Evolutionary conservation across 2,113 vertebrate species (phyloP).

Genomic region (Crotalus viridis): DNA sequence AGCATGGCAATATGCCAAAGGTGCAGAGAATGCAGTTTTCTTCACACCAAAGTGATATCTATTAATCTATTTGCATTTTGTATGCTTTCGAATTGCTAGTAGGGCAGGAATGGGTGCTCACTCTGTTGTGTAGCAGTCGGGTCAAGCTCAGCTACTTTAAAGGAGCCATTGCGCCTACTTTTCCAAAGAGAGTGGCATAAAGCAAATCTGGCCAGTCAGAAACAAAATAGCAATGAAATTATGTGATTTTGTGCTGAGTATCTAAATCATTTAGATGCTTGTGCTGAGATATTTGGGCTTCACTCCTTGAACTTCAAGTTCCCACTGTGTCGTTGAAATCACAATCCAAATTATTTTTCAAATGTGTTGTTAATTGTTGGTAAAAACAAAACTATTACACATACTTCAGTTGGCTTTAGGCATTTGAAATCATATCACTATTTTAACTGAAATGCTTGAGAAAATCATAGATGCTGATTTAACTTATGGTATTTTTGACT

Average conservation of each 20-base stretch:
- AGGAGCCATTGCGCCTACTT: not conserved
- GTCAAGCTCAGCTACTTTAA: not conserved
- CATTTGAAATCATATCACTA: slow-evolving; percentile 17
- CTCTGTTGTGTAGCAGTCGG: not conserved
- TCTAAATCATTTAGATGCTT: not conserved
- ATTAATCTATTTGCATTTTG: not conserved
- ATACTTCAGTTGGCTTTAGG: not conserved
- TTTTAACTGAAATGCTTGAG: slow-evolving; percentile 21
- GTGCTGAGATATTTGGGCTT: slow-evolving; percentile 20
- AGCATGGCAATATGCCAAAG: not conserved
- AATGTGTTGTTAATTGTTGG: slow-evolving; percentile 23
- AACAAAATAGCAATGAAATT: slow-evolving; percentile 36
- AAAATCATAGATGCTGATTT: slow-evolving; percentile 33
- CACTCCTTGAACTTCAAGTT: slow-evolving; percentile 27
- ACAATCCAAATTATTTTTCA: slow-evolving; percentile 37
- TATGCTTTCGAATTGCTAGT: not conserved
- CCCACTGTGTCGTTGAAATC: slow-evolving; percentile 42
- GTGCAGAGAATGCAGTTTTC: not conserved
- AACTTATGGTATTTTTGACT: slow-evolving; percentile 30
- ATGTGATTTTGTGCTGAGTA: slow-evolving; percentile 1
- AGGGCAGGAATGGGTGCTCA: too few relatives aligned
- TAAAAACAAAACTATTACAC: slow-evolving; percentile 43
- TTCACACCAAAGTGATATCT: not conserved
- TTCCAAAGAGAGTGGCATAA: not conserved
- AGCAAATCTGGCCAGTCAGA: not conserved